Evolutionary conservation across 2,888 invertebrate species (phyloP).

Genomic region (Allolobophora icterica): DNA sequence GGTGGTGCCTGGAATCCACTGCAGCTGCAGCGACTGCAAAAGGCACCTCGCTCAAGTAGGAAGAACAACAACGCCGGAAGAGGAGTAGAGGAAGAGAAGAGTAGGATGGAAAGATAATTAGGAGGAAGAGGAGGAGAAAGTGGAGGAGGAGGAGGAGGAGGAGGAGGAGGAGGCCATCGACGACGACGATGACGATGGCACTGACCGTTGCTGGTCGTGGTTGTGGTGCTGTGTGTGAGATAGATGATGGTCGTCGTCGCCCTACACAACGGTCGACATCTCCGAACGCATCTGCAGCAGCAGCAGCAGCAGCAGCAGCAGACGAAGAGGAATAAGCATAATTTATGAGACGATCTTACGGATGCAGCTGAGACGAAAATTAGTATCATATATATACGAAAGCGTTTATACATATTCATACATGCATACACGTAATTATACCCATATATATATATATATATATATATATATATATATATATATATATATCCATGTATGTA

Average conservation of each 20-base stretch:
- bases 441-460: too few species aligned
- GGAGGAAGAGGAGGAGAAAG: background rate
- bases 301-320: background rate
- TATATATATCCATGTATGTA: background rate
- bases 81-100: background rate
- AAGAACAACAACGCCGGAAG: background rate
- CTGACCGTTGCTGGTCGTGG: background rate
- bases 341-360: constrained; percentile 2
- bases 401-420: background rate
- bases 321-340: background rate
- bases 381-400: background rate
- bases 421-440: background rate
- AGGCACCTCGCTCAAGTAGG: background rate
- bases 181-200: background rate
- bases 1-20: constrained; percentile 2
- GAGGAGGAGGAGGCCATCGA: background rate
- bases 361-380: background rate
- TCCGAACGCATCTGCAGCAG: background rate
- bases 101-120: background rate
- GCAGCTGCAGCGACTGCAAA: background rate
- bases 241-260: background rate
- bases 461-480: too few species aligned
- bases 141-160: background rate
- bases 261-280: too few species aligned
- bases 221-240: background rate